These are phyloP conservation scores for Gobiocypris rarus DNA, from an alignment of 2,113 vertebrate genomes.

Conservation along the genomic window DNA sequence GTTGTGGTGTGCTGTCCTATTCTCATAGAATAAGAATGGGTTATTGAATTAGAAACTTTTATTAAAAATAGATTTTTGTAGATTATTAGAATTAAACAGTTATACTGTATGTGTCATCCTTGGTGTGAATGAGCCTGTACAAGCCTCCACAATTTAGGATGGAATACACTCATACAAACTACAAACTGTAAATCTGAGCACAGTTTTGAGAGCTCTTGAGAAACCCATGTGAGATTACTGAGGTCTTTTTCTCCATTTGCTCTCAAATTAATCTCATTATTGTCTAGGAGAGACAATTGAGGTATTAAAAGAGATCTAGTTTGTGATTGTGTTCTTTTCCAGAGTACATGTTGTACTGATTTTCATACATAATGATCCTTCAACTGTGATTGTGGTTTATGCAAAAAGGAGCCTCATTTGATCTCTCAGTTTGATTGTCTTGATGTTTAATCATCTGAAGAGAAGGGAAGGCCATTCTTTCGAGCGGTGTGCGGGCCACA, in stretches of 20 bases:
- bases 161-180: too few relatives aligned
- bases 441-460: conserved; percentile 25
- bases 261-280: background rate
- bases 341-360: conserved; percentile 1
- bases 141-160: background rate
- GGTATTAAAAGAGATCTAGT: background rate
- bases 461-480: background rate
- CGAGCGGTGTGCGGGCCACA: conserved; percentile 7
- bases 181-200: background rate
- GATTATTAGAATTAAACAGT: background rate
- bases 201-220: background rate
- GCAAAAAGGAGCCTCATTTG: conserved; percentile 5
- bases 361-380: background rate
- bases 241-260: background rate
- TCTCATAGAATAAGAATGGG: background rate
- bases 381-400: background rate
- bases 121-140: background rate
- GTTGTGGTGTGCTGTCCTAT: background rate
- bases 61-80: background rate
- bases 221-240: background rate
- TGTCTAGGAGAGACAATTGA: background rate
- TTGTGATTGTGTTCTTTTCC: background rate
- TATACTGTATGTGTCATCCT: background rate
- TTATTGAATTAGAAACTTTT: background rate
- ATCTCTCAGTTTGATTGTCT: conserved; percentile 29